Evolutionary conservation across 1,140 invertebrate species (phyloP).

Genomic region (Philopotamus ludificatus): DNA sequence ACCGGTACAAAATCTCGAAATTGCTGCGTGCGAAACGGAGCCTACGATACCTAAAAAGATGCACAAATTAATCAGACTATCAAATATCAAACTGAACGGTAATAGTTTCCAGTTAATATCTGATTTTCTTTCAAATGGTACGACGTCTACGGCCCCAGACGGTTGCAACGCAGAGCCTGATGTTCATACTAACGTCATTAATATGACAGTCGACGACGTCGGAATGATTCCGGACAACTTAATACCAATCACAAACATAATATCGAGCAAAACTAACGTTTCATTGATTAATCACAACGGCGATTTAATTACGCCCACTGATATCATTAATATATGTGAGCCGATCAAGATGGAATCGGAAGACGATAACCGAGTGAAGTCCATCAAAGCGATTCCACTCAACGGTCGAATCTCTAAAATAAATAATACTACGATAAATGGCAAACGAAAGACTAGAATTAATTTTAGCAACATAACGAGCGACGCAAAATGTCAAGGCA

Average conservation of each 20-base stretch:
- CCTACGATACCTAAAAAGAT: neutral
- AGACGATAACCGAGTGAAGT: neutral
- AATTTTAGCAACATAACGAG: neutral
- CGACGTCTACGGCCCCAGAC: neutral
- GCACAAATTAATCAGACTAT: constrained; percentile 8
- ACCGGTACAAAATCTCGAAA: neutral
- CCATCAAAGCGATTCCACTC: neutral
- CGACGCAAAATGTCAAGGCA: neutral
- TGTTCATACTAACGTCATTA: neutral
- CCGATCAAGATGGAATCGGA: neutral
- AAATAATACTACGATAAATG: neutral
- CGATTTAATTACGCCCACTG: neutral
- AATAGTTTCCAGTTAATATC: constrained; percentile 26
- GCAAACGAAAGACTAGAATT: neutral
- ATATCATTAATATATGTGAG: neutral
- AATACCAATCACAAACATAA: neutral
- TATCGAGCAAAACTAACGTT: neutral
- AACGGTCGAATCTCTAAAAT: neutral
- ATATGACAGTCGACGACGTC: neutral
- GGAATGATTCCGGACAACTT: neutral
- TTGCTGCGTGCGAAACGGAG: neutral
- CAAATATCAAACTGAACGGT: constrained; percentile 7
- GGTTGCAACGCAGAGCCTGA: neutral
- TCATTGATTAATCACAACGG: neutral
- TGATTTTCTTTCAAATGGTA: constrained; percentile 11